A percentile compares a stretch with the other conserved stretches of the same genome.
Evolutionary conservation across 2,113 vertebrate genomes (phyloP).

Genomic region (Ovibos moschatus): DNA sequence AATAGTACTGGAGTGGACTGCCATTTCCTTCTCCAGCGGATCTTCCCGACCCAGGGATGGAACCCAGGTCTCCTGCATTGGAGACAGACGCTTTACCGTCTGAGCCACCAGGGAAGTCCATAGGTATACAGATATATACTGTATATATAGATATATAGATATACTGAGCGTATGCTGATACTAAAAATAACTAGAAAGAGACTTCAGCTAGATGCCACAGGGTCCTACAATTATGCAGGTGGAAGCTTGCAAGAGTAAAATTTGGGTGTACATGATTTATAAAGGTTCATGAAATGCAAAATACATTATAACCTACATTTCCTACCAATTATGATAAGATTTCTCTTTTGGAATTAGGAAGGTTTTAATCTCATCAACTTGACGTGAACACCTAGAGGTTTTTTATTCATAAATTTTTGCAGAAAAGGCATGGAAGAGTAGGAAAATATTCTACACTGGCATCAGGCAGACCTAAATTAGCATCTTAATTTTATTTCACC

Average conservation of each 20-base stretch:
- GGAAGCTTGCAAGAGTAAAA: neutral
- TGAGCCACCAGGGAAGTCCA: too few relatives aligned
- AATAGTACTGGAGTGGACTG: too few relatives aligned
- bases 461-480: neutral
- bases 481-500: neutral
- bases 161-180: neutral
- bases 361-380: neutral
- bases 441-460: neutral
- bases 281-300: neutral
- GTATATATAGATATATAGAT: too few relatives aligned
- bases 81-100: too few relatives aligned
- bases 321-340: neutral
- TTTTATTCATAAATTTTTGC: neutral
- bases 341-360: constrained; percentile 18
- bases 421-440: neutral
- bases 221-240: neutral
- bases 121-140: too few relatives aligned
- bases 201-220: neutral
- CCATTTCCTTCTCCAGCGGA: too few relatives aligned
- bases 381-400: neutral
- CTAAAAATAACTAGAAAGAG: neutral
- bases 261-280: neutral
- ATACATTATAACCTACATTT: neutral
- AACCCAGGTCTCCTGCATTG: too few relatives aligned
- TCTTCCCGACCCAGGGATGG: too few relatives aligned